Conservation (phyloP, 1,140 invertebrate genomes). For the Saxidomus purpurata region DNA sequence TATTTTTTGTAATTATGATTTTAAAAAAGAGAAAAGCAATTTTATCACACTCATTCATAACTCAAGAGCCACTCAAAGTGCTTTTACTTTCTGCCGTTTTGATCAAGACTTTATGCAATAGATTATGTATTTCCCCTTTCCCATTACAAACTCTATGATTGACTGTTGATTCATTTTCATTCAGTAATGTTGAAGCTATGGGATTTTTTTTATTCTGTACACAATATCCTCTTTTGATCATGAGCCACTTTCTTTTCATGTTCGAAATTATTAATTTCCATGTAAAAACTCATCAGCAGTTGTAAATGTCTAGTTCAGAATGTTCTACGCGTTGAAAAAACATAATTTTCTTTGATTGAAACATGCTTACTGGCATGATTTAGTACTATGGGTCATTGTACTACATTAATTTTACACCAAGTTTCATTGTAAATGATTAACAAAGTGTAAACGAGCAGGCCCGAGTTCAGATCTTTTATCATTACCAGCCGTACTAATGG, state of each 20-base stretch:
- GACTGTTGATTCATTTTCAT: neutral
- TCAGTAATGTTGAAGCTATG: neutral
- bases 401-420: constrained; percentile 49
- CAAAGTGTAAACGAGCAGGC: constrained; percentile 28
- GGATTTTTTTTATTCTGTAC: neutral
- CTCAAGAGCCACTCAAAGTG: neutral
- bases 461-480: constrained; percentile 11
- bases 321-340: neutral
- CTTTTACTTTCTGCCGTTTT: neutral
- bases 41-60: neutral
- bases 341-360: constrained; percentile 2
- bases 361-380: constrained; percentile 33
- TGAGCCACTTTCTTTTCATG: neutral
- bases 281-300: constrained; percentile 24
- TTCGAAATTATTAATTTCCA: constrained; percentile 40
- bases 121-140: neutral
- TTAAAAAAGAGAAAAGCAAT: no score
- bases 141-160: neutral
- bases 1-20: no score
- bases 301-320: neutral
- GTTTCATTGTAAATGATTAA: constrained; percentile 37
- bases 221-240: neutral
- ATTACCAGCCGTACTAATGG: constrained; percentile 19
- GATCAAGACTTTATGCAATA: neutral
- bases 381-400: constrained; percentile 26